These are phyloP conservation scores for Drosophila diplacantha DNA, from an alignment of 2,888 invertebrate species.

Conservation along the genomic window DNA sequence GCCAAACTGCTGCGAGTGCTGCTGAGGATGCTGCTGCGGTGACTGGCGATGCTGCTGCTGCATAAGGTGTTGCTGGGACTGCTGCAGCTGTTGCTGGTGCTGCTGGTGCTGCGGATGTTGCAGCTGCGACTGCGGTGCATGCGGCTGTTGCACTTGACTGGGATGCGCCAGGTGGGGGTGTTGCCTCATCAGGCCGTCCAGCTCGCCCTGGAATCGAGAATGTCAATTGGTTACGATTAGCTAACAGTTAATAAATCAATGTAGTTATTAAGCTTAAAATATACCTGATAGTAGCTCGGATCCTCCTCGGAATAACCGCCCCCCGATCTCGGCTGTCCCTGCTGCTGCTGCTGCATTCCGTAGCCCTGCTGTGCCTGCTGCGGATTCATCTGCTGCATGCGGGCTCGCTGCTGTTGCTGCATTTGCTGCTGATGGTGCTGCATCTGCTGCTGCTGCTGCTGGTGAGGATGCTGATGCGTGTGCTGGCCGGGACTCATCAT, in stretches of 20 bases:
- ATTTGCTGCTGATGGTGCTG: conserved; percentile 68
- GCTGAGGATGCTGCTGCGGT: conserved; percentile 47
- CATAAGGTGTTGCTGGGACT: conserved; percentile 67
- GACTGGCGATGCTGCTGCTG: conserved; percentile 55
- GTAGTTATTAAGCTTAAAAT: neutral
- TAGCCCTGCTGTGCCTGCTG: conserved; percentile 62
- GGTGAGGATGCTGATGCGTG: conserved; percentile 71
- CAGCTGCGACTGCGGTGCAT: conserved; percentile 71
- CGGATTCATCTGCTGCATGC: conserved; percentile 75
- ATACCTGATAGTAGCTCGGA: conserved; percentile 81
- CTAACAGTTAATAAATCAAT: neutral
- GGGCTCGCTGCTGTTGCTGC: conserved; percentile 58
- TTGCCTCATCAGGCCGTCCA: conserved; percentile 88
- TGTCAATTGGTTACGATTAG: neutral
- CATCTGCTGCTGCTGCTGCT: conserved; percentile 69
- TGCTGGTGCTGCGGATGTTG: conserved; percentile 79
- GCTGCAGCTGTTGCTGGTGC: conserved; percentile 81
- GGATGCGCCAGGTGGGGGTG: conserved; percentile 86
- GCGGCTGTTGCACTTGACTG: conserved; percentile 79
- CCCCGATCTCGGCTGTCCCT: conserved; percentile 73
- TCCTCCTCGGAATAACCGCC: conserved; percentile 81
- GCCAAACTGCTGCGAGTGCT: conserved; percentile 46
- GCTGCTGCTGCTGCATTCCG: conserved; percentile 59
- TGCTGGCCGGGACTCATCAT: conserved; percentile 75
- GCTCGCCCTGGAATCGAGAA: conserved; percentile 81